Evolutionary conservation across 2,113 vertebrate species (phyloP), one percentile per base, ranked within the genome.

Genomic region (Ornithorhynchus anatinus): DNA sequence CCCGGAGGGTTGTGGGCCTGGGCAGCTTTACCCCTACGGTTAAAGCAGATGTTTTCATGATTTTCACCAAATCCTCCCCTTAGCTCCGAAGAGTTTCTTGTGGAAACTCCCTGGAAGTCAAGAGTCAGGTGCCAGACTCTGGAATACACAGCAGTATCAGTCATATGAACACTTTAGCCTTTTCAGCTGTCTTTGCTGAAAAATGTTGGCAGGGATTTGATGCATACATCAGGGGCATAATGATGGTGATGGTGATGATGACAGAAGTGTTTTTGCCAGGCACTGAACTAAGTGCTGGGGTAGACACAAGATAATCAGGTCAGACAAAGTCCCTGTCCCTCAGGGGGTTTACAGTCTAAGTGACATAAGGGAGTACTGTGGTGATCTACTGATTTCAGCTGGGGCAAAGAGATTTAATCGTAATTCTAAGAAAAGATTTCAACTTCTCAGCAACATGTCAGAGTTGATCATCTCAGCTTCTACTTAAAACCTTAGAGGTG

Each of bases 391-490:
- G 37, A 47, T 48, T 69, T 80, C 53, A 64, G 60, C 63, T 59
- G 52, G 62, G 37, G 69, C 61, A 72, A n/a, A n/a, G n/a, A n/a
- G n/a, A n/a, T n/a, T n/a, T n/a, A n/a, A n/a, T n/a, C n/a, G n/a
- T n/a, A n/a, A n/a, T n/a, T n/a, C n/a, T n/a, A n/a, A n/a, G n/a
- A n/a, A n/a, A n/a, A 72, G 75, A 45, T 61, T 60, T 81, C 69
- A 78, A 16, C 56, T 71, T 74, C 62, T 77, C 76, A 72, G 66
- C 42, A 75, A 81, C 42, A 76, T 72, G 45, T 81, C 69, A 50
- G 69, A 80, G 72, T 77, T 86, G 81, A 84, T 29, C 74, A 37
- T 60, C 66, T 73, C 60, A 52, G 60, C 65, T 84, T 84, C 60
- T 69, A 85, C 22, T 50, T 80, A 77, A 68, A 69, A 59, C 50